These are phyloP conservation scores for Cyclopterus lumpus DNA, from an alignment of 2,797 vertebrate species.

Conservation along the genomic window DNA sequence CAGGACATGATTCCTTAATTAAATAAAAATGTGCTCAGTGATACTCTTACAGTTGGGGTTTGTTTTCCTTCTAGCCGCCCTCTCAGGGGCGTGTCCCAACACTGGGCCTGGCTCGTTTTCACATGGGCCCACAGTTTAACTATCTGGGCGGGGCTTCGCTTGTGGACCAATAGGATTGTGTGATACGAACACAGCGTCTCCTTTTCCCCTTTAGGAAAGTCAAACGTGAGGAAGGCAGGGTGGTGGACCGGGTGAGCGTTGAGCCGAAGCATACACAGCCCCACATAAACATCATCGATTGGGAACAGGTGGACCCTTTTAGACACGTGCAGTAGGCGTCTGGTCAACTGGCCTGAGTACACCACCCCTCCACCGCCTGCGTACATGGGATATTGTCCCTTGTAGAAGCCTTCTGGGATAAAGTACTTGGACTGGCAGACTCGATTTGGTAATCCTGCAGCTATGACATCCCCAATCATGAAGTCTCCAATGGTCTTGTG, in stretches of 20 bases:
- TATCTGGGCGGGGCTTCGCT: conserved; percentile 71
- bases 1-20: neutral
- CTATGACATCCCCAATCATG: conserved; percentile 79
- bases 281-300: conserved; percentile 84
- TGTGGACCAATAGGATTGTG: conserved; percentile 80
- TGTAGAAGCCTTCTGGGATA: conserved; percentile 79
- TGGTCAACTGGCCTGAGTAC: conserved; percentile 81
- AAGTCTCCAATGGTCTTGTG: conserved; percentile 57
- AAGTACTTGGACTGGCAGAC: conserved; percentile 74
- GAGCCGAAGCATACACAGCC: conserved; percentile 81
- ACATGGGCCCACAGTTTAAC: conserved; percentile 66
- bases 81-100: conserved; percentile 61
- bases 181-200: conserved; percentile 74
- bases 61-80: rapidly evolving
- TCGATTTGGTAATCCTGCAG: conserved; percentile 50
- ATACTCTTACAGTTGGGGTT: neutral
- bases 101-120: conserved; percentile 47
- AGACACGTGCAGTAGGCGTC: conserved; percentile 73
- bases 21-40: neutral
- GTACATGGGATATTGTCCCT: conserved; percentile 79
- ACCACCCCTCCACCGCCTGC: conserved; percentile 82
- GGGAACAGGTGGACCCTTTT: conserved; percentile 82
- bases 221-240: conserved; percentile 83
- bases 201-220: conserved; percentile 61
- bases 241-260: conserved; percentile 66